Evolutionary conservation across 30 jellyfish, hydroid and myxozoan species (phyloP).

Genomic region (Aurelia coerulea): DNA sequence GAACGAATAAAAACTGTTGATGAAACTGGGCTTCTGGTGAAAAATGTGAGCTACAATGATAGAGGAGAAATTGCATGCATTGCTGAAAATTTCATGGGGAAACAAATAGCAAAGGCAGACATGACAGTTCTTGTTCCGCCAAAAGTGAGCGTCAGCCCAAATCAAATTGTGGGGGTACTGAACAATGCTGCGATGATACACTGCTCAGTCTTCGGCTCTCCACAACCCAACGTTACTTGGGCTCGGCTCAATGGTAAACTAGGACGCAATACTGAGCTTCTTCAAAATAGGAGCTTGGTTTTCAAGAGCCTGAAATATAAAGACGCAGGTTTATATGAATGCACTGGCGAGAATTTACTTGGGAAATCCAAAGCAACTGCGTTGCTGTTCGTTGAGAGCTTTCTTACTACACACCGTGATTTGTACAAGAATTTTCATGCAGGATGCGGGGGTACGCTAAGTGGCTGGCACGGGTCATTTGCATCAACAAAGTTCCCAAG

Average conservation of each 20-base stretch:
- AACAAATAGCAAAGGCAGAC: slow-evolving; percentile 24
- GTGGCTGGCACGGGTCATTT: slow-evolving; percentile 30
- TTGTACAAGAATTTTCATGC: background rate
- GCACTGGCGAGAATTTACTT: slow-evolving; percentile 57
- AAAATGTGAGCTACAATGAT: slow-evolving; percentile 1
- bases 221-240: slow-evolving; percentile 69
- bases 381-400: slow-evolving; percentile 25
- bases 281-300: slow-evolving; percentile 15
- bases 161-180: slow-evolving; percentile 12
- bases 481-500: slow-evolving; percentile 41
- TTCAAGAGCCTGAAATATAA: slow-evolving; percentile 3
- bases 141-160: background rate
- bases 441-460: slow-evolving; percentile 37
- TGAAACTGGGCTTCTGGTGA: slow-evolving; percentile 18
- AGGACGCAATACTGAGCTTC: background rate
- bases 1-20: background rate
- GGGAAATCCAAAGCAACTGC: slow-evolving; percentile 19
- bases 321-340: slow-evolving; percentile 61
- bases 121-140: slow-evolving; percentile 44
- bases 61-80: slow-evolving; percentile 28
- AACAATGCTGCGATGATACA: background rate
- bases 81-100: slow-evolving; percentile 45
- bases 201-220: slow-evolving; percentile 59
- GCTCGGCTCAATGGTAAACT: slow-evolving; percentile 10
- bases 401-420: too few relatives aligned